Evolutionary conservation across 2,797 vertebrate species (phyloP).

Genomic region (Myiotriccus ornatus): DNA sequence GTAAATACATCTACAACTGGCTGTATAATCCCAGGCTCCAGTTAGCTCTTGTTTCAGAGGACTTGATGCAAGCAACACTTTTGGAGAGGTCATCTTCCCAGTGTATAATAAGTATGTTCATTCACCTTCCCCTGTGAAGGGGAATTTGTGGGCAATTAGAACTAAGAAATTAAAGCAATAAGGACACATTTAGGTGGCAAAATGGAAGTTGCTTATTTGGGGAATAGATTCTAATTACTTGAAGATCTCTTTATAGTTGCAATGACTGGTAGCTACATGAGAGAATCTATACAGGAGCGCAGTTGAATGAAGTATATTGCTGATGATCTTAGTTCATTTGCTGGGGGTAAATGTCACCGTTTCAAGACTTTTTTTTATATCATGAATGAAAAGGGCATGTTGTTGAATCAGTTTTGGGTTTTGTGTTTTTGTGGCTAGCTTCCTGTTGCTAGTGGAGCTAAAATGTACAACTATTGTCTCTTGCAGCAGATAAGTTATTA

Average conservation of each 20-base stretch:
- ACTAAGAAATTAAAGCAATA: neutral
- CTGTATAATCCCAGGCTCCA: neutral
- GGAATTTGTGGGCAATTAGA: neutral
- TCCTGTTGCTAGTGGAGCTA: neutral
- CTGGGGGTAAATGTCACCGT: neutral
- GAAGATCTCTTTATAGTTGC: neutral
- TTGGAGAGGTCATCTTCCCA: neutral
- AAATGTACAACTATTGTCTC: neutral
- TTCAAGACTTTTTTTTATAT: neutral
- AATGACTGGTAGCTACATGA: neutral
- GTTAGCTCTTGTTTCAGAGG: neutral
- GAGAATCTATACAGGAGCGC: neutral
- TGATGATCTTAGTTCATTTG: neutral
- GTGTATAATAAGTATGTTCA: neutral
- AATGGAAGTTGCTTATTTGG: neutral
- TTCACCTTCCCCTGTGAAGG: neutral
- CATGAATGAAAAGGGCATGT: neutral
- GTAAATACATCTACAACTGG: neutral
- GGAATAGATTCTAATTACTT: neutral
- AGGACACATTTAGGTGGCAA: neutral
- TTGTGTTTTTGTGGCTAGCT: neutral
- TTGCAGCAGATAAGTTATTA: neutral
- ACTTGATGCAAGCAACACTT: neutral
- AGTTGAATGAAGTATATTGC: neutral
- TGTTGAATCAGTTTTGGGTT: neutral